Percentiles rank a stretch among this genome's conserved stretches.
phyloP scores from a whole-genome alignment of 1,140 invertebrate species.

The Heterodera carotae region DNA sequence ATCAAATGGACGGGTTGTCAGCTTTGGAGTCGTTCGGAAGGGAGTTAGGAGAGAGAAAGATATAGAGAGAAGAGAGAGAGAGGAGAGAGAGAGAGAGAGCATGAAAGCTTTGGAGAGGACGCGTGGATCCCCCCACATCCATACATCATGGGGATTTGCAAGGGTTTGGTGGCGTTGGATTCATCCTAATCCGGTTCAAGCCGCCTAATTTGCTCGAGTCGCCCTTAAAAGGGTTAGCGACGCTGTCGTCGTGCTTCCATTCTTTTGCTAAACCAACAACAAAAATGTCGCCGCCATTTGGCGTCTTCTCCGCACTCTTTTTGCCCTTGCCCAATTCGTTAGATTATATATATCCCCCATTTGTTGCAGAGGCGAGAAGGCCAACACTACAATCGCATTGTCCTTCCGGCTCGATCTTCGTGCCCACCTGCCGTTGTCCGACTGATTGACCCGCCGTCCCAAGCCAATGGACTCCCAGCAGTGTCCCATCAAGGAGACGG shows the following conservation, averaged over 20 bases:
- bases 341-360: background rate
- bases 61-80: no score
- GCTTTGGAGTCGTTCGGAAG: no score
- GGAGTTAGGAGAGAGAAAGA: no score
- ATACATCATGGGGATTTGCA: background rate
- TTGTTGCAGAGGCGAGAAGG: background rate
- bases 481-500: constrained; percentile 30
- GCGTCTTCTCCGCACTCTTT: background rate
- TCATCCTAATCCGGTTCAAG: constrained; percentile 1
- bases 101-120: no score
- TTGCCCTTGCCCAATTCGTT: background rate
- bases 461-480: constrained; percentile 67
- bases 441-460: background rate
- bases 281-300: no score
- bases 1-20: no score
- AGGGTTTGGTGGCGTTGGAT: background rate
- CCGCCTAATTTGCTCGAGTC: background rate
- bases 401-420: background rate
- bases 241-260: background rate
- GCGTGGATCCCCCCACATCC: no score
- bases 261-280: no score
- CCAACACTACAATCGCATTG: background rate
- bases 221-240: background rate
- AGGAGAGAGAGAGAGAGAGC: no score
- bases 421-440: background rate